A percentile compares a stretch with the other conserved stretches of the same genome.
Conservation (phyloP, 2,888 invertebrate species). For the Lochmaea capreae region DNA sequence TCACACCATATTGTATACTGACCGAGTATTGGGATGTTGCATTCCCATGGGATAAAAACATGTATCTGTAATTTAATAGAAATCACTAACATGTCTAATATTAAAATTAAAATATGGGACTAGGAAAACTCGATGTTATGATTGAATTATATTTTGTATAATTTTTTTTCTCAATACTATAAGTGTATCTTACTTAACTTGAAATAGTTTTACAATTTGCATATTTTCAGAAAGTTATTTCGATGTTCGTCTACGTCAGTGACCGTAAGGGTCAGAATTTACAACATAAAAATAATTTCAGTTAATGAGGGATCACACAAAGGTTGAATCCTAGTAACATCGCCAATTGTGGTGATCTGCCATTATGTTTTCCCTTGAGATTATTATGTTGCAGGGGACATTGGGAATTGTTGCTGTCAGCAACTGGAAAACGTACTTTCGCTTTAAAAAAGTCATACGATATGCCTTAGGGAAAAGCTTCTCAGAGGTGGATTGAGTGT, state of each 20-base stretch:
- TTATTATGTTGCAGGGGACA: constrained; percentile 49
- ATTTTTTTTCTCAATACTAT: too few species aligned
- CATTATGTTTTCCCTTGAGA: constrained; percentile 56
- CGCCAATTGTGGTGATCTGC: constrained; percentile 58
- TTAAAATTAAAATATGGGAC: too few species aligned
- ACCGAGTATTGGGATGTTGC: too few species aligned
- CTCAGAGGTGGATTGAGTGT: constrained; percentile 13
- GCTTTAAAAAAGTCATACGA: constrained; percentile 53
- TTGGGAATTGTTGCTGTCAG: constrained; percentile 54
- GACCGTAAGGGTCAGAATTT: constrained; percentile 41
- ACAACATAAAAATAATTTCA: constrained; percentile 56
- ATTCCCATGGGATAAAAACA: too few species aligned
- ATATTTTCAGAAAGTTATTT: not conserved
- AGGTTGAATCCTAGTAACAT: constrained; percentile 58
- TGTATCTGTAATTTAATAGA: too few species aligned
- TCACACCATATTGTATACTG: too few species aligned
- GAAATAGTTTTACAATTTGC: too few species aligned
- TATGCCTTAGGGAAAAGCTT: constrained; percentile 56
- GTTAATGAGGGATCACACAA: constrained; percentile 59
- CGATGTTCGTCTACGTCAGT: not conserved
- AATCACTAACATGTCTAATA: too few species aligned
- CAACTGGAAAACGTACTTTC: constrained; percentile 53
- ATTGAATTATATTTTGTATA: too few species aligned
- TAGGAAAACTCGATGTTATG: too few species aligned
- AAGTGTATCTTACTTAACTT: too few species aligned